Evolutionary conservation across 2,797 vertebrate species (phyloP).

Genomic region (Crocidura indochinensis): DNA sequence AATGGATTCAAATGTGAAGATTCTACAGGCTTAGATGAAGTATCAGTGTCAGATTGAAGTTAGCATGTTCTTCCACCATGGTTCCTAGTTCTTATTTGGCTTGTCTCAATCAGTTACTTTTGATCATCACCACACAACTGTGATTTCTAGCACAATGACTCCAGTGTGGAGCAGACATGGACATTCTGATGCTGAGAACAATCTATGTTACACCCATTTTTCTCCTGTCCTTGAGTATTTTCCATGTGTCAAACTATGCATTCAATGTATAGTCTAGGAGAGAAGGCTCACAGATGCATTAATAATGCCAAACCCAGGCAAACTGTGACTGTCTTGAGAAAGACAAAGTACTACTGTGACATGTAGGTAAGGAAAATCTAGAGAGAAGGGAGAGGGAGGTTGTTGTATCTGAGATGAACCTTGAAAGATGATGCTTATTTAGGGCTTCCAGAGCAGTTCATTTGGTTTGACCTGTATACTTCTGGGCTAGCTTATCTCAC

Average conservation of each 20-base stretch:
- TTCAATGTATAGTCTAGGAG: conserved; percentile 29
- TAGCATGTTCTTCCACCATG: neutral
- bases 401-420: neutral
- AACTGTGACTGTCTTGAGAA: conserved; percentile 20
- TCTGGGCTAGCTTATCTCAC: conserved; percentile 32
- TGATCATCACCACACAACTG: neutral
- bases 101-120: neutral
- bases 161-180: neutral
- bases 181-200: conserved; percentile 29
- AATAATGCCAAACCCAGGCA: neutral
- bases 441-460: neutral
- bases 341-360: neutral
- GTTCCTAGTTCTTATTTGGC: neutral
- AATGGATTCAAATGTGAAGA: neutral
- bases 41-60: conserved; percentile 6
- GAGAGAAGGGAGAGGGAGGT: neutral
- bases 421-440: neutral
- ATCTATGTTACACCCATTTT: neutral
- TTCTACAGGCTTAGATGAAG: conserved; percentile 33
- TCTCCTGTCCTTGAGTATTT: neutral
- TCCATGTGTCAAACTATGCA: neutral
- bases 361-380: neutral
- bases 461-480: conserved; percentile 9
- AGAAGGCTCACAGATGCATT: neutral
- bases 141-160: neutral